phyloP scores from a whole-genome alignment of 2,888 invertebrate species.

The Aelia acuminata region DNA sequence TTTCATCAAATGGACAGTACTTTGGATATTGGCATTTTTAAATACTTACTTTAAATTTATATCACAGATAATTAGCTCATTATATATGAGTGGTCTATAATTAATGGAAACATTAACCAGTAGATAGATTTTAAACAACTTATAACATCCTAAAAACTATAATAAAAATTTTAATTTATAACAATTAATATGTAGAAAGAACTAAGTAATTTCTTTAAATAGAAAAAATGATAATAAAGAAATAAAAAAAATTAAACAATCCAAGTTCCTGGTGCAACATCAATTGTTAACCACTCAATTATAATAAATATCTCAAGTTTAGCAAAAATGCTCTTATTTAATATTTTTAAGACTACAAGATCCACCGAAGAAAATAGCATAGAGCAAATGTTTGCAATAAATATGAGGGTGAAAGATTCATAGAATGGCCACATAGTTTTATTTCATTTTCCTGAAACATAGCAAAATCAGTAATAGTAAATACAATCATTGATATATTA shows the following conservation, averaged over 20 bases:
- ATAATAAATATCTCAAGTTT: not conserved
- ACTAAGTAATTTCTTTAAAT: not conserved
- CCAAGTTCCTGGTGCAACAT: not conserved
- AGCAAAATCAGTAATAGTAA: constrained; percentile 54
- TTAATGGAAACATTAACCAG: not conserved
- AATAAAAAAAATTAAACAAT: not conserved
- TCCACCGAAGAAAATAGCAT: not conserved
- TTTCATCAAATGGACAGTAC: not conserved
- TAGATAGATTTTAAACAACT: not conserved
- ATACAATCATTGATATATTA: not conserved
- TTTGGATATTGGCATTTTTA: constrained; percentile 31
- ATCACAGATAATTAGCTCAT: constrained; percentile 21
- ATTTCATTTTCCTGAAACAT: constrained; percentile 76
- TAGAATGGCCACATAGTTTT: constrained; percentile 76
- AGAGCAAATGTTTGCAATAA: constrained; percentile 9
- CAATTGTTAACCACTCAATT: constrained; percentile 10
- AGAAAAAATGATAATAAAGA: no score
- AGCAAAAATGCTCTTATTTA: not conserved
- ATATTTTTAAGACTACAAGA: not conserved
- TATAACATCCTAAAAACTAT: not conserved
- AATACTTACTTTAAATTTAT: constrained; percentile 34
- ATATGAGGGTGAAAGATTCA: constrained; percentile 33
- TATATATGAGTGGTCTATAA: constrained; percentile 29
- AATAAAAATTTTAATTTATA: not conserved
- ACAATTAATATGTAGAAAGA: not conserved